Base-by-base conservation (phyloP, 2,888 invertebrate species). In the Aleiodes alternator region DNA sequence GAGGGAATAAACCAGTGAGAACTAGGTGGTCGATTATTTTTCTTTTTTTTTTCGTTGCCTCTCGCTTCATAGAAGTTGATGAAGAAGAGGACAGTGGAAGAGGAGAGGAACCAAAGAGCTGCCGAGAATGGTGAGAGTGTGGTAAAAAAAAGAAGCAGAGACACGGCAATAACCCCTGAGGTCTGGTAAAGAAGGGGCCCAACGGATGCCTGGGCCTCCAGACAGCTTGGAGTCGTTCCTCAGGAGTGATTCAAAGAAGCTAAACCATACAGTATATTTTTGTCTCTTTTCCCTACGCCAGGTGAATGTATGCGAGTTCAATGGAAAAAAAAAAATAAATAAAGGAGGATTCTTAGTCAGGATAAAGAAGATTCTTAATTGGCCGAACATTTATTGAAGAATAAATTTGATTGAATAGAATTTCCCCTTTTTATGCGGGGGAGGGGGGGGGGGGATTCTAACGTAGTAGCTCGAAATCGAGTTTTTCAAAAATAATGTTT, bases 161-260 rank as follows among this genome's bases (percentile, higher is more conserved):
- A 51, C 68, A 51, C 79, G 76, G 79, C 79, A 78, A 77, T 79
- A 79, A 78, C 76, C 79, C 78, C 77, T 8, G 16, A 73, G 73
- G 69, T 68, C 66, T 29, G 14, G 53, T 16, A 38, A 53, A 43
- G 34, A 29, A 14, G 53, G 16, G 70, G 69, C 69, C 69, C 55
- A 66, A 68, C 55, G 14, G 50, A 59, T 57, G 34, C 23, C 16
- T 51, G 81, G 83, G 82, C 82, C 68, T n/a, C 87, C 87, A 88
- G 87, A 88, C 87, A 87, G 87, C 87, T 87, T 86, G 87, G 86
- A 86, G 87, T 86, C 86, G 82, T 78, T 78, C 80, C 74, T 77
- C 72, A 57, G 14, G 53, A 75, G 72, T 73, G 69, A 73, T 76
- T 76, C 76, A 73, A 76, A 73, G 76, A 31, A 51, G 50, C 51